Base-by-base conservation (phyloP, 2,797 vertebrate genomes). In the Gorsachius magnificus region DNA sequence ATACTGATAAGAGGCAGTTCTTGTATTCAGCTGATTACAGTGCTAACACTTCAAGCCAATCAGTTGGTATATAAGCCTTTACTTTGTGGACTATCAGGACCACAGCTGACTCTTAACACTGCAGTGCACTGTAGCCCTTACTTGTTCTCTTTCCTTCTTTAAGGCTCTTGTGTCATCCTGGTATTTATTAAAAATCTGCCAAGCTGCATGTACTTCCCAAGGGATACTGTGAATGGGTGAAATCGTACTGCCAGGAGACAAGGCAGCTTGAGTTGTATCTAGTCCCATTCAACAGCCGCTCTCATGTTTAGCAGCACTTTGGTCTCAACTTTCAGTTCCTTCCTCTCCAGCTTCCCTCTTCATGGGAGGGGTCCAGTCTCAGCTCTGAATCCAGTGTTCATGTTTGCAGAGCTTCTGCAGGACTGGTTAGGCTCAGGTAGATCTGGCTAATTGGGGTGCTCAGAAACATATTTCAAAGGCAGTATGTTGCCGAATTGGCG, bases 51-150 rank as follows among this genome's bases (percentile, higher is more conserved):
- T 76, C 74, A 88, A 92, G 84, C 83, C 79, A 94, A 64, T 97
- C 95, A 94, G 83, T 86, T 87, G 85, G 15, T 38, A 28, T 88
- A 45, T 96, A 97, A 96, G 95, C 92, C 90, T 75, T 94, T 79
- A 64, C 85, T 93, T 77, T 81, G 80, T 88, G 88, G 87, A 92
- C 97, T 97, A 93, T 35, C 19, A 3, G 46, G 48, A 58, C 93
- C 43, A 33, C 78, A 91, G 68, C 70, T 93, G 89, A 87, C 72
- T 61, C 46, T 63, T 82, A 79, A 48, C 54, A 21, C 48, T 54
- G 45, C 53, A 78, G 53, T 17, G 31, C 60, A 77, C 53, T 2
- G 0, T 48, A 76, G 60, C 41, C 70, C 36, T 69, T 64, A 21
- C 58, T 82, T 54, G 36, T 83, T 69, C 84, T 75, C 54, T 88